phyloP scores from a whole-genome alignment of 2,797 vertebrate genomes.

The Poecilia wingei region DNA sequence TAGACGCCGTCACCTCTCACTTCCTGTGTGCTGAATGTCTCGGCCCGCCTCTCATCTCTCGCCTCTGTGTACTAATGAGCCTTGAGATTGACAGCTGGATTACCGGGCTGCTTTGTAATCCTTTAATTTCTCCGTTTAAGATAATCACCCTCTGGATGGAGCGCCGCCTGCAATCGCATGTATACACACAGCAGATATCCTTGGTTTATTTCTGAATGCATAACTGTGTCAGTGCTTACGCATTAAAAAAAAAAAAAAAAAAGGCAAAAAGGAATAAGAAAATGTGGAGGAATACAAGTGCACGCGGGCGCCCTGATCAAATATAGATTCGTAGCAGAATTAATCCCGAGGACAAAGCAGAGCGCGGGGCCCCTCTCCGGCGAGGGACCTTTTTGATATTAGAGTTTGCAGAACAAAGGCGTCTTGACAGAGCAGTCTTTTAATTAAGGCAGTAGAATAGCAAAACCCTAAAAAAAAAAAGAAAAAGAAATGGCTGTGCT shows the following conservation, averaged over 20 bases:
- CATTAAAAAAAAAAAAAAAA: slow-evolving; percentile 2
- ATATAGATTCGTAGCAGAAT: slow-evolving; percentile 60
- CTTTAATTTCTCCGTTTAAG: slow-evolving; percentile 85
- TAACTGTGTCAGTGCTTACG: slow-evolving; percentile 23
- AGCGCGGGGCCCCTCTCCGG: slow-evolving; percentile 37
- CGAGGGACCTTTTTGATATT: slow-evolving; percentile 62
- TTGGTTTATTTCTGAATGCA: slow-evolving; percentile 26
- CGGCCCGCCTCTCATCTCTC: slow-evolving; percentile 33
- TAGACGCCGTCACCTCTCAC: slow-evolving; percentile 18
- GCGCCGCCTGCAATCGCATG: slow-evolving; percentile 43
- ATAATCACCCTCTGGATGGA: slow-evolving; percentile 77
- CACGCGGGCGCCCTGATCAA: slow-evolving; percentile 39
- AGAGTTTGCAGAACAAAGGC: slow-evolving; percentile 69
- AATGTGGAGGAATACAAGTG: slow-evolving; percentile 34
- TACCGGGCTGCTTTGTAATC: slow-evolving; percentile 76
- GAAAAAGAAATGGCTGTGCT: slow-evolving; percentile 39
- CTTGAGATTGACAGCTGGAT: slow-evolving; percentile 79
- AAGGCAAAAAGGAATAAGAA: slow-evolving; percentile 41
- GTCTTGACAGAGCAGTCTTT: slow-evolving; percentile 65
- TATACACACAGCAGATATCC: slow-evolving; percentile 36
- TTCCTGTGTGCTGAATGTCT: slow-evolving; percentile 25
- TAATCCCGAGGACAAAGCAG: slow-evolving; percentile 60
- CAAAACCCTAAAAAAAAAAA: slow-evolving; percentile 36
- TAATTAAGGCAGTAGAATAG: slow-evolving; percentile 69
- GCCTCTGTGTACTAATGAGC: slow-evolving; percentile 78